Evolutionary conservation across 2,888 invertebrate species (phyloP), one percentile per base, ranked within the genome.

Genomic region (Nemoura dubitans): DNA sequence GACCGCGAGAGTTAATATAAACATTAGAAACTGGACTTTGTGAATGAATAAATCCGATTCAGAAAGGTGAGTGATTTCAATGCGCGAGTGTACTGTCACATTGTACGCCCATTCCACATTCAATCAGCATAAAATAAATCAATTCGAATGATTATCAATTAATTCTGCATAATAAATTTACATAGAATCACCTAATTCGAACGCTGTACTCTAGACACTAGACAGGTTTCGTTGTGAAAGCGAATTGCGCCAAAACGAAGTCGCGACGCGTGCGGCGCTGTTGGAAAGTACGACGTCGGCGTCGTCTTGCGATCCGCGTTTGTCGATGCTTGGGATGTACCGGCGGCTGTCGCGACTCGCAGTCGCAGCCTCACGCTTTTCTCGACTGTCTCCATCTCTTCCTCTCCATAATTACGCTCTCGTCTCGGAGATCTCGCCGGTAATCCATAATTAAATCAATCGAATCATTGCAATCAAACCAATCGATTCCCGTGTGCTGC

Each of bases 351-450:
- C 78, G 78, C 28, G 76, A 76, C 26, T 21, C 76, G 26, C 26
- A 26, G 26, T 21, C n/a, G 25, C 76, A 76, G 25, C 76, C 21
- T 21, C 21, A 5, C n/a, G 5, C 7, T 25, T 83, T 83, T 83
- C 83, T 42, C 36, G 83, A 25, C 83, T 83, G 83, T 30, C 83
- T 83, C 83, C 83, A 42, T 43, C 36, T 16, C 36, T 42, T 42
- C 42, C 29, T 83, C 42, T 83, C 83, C 83, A 83, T 83, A 83
- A 83, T 83, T 83, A 83, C 43, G 21, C 78, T 5, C 21, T 27
- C 29, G 59, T 59, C 59, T 59, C 21, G 59, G 2, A 3, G 21
- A 6, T 21, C 59, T 59, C 21, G 21, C 14, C 59, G 59, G 16
- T 59, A 59, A 59, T 59, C 59, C 59, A 59, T 59, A 59, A 59